Conservation (phyloP, 2,888 invertebrate genomes). For the Corbicula japonica region DNA sequence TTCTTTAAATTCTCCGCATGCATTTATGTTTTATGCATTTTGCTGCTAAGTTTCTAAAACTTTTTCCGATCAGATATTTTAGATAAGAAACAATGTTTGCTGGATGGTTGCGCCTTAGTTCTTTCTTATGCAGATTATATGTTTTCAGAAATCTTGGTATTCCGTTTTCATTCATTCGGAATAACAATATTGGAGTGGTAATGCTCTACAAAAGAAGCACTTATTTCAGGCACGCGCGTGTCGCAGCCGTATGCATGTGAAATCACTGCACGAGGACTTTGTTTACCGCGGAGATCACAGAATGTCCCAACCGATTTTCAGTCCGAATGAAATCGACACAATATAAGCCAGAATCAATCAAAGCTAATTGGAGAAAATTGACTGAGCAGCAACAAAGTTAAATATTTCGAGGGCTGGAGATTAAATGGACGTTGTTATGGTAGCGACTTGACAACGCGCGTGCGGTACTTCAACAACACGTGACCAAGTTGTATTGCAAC, state of each 20-base stretch:
- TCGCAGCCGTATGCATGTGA: slow-evolving; percentile 17
- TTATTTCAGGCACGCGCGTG: slow-evolving; percentile 27
- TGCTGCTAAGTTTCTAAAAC: too few species aligned
- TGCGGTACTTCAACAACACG: slow-evolving; percentile 47
- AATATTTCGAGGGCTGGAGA: slow-evolving; percentile 50
- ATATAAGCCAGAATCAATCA: slow-evolving; percentile 45
- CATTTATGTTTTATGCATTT: background rate
- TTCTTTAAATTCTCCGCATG: slow-evolving; percentile 21
- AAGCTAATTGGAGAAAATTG: slow-evolving; percentile 65
- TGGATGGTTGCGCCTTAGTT: too few species aligned
- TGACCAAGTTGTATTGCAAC: slow-evolving; percentile 55
- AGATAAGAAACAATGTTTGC: too few species aligned
- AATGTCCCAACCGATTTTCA: slow-evolving; percentile 34
- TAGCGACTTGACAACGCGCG: slow-evolving; percentile 55
- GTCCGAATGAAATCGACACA: slow-evolving; percentile 22
- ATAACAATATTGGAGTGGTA: too few species aligned
- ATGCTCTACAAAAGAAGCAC: slow-evolving; percentile 14
- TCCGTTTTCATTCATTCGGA: too few species aligned
- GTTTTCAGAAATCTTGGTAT: too few species aligned
- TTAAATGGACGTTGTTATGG: slow-evolving; percentile 48
- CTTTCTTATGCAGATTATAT: too few species aligned
- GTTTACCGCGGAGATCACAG: background rate
- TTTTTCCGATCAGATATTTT: background rate
- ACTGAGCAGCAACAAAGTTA: slow-evolving; percentile 62
- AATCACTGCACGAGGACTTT: background rate